Percentiles rank a stretch among this genome's conserved stretches.
phyloP scores from a whole-genome alignment of 1,140 invertebrate species.

The Brachionus manjavacas region DNA sequence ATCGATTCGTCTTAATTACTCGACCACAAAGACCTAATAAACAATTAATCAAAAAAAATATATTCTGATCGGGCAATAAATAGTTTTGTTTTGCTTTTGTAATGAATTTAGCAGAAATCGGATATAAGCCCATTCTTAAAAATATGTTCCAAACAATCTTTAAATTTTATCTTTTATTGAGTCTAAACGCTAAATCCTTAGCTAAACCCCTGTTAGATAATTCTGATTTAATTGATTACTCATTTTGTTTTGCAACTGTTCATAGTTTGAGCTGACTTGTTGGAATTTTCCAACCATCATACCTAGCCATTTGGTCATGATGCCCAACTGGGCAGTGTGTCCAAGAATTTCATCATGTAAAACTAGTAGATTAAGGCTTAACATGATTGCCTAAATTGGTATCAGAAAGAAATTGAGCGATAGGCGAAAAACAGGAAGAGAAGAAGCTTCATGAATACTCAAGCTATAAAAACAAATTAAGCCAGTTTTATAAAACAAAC shows the following conservation, averaged over 20 bases:
- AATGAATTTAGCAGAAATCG: slow-evolving; percentile 9
- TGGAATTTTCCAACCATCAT: neutral
- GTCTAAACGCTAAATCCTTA: neutral
- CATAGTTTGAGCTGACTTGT: neutral
- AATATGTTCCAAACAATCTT: slow-evolving; percentile 6
- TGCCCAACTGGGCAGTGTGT: neutral
- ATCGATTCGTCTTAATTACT: slow-evolving; percentile 4
- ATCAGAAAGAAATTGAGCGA: neutral
- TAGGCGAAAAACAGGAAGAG: neutral
- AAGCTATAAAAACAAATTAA: neutral
- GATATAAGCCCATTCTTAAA: neutral
- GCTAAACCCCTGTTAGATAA: neutral
- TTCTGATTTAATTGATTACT: slow-evolving; percentile 24
- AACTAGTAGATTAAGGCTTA: neutral
- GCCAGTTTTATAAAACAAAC: neutral
- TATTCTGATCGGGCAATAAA: neutral
- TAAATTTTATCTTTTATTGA: neutral
- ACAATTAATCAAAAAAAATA: slow-evolving; percentile 1
- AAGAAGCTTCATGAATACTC: neutral
- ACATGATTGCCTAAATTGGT: neutral
- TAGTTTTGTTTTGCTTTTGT: neutral
- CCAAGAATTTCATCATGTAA: no score
- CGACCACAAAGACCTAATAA: neutral
- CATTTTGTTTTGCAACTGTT: slow-evolving; percentile 19
- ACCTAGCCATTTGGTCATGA: neutral